These are phyloP conservation scores for Crambe crambe DNA, from an alignment of 37 sponge, comb jelly and placozoan species.

Conservation along the genomic window DNA sequence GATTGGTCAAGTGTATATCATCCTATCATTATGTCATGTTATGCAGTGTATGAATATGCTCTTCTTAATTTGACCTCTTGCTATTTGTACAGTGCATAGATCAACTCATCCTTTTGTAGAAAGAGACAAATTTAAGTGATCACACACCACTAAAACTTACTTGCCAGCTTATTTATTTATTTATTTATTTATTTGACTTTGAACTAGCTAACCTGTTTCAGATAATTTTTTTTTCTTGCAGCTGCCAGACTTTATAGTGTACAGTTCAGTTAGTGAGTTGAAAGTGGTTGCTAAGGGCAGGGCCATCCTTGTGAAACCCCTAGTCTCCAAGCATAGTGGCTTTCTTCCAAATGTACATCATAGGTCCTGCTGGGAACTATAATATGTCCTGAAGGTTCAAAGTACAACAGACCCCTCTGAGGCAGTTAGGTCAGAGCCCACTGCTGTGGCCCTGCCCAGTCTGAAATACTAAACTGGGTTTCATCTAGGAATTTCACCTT, in stretches of 20 bases:
- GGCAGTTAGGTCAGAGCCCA: constrained; percentile 35
- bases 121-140: too few species aligned
- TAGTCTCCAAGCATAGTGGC: constrained; percentile 51
- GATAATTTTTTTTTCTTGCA: constrained; percentile 13
- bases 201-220: too few species aligned
- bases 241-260: constrained; percentile 61
- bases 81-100: too few species aligned
- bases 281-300: constrained; percentile 45
- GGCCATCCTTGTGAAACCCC: constrained; percentile 26
- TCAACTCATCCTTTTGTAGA: too few species aligned
- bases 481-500: too few species aligned
- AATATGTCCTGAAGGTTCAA: constrained; percentile 54
- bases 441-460: constrained; percentile 59
- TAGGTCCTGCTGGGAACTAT: constrained; percentile 78
- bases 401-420: constrained; percentile 39
- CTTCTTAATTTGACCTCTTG: too few species aligned
- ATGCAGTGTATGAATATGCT: too few species aligned
- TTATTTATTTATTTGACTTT: too few species aligned
- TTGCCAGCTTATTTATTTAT: too few species aligned
- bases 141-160: too few species aligned
- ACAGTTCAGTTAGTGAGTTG: constrained; percentile 51
- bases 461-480: constrained; percentile 47
- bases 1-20: too few species aligned
- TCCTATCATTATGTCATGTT: too few species aligned
- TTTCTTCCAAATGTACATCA: constrained; percentile 46